Conservation (phyloP, 2,113 vertebrate genomes). For the Triplophysa rosa region DNA sequence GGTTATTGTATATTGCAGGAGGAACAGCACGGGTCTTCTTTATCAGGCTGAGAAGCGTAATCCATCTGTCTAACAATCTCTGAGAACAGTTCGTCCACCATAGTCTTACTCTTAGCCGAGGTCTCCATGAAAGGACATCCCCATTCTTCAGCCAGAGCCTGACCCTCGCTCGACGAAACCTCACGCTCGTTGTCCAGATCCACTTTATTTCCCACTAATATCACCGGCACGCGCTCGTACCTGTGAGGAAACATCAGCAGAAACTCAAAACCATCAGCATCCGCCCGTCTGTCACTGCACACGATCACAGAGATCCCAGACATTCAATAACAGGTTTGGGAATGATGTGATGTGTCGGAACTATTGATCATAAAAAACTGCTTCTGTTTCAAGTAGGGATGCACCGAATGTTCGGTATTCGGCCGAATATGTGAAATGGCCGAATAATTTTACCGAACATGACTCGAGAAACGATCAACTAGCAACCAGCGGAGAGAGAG, state of each 20-base stretch:
- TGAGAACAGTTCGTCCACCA: slow-evolving; percentile 99
- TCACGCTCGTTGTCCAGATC: slow-evolving; percentile 97
- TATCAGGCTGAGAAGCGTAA: slow-evolving; percentile 98
- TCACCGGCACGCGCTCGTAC: slow-evolving; percentile 98
- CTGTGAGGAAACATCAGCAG: slow-evolving; percentile 62
- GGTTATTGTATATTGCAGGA: slow-evolving; percentile 99
- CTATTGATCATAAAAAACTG: too few species aligned
- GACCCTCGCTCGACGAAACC: slow-evolving; percentile 90
- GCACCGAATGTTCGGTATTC: too few species aligned
- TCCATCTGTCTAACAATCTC: slow-evolving; percentile 99
- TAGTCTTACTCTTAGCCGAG: slow-evolving; percentile 98
- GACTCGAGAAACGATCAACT: too few species aligned
- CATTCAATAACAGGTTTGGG: too few species aligned
- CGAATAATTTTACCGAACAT: too few species aligned
- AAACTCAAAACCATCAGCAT: not conserved
- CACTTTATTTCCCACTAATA: slow-evolving; percentile 98
- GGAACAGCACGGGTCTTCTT: slow-evolving; percentile 97
- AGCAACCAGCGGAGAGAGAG: too few species aligned
- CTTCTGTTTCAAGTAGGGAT: too few species aligned
- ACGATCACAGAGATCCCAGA: too few species aligned
- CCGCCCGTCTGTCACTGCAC: too few species aligned
- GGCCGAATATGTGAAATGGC: too few species aligned
- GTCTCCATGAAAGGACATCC: slow-evolving; percentile 99
- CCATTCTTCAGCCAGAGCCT: slow-evolving; percentile 97
- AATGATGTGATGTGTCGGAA: too few species aligned